These are phyloP conservation scores for Ciconia nigra DNA, from an alignment of 2,797 vertebrate species.

Conservation along the genomic window DNA sequence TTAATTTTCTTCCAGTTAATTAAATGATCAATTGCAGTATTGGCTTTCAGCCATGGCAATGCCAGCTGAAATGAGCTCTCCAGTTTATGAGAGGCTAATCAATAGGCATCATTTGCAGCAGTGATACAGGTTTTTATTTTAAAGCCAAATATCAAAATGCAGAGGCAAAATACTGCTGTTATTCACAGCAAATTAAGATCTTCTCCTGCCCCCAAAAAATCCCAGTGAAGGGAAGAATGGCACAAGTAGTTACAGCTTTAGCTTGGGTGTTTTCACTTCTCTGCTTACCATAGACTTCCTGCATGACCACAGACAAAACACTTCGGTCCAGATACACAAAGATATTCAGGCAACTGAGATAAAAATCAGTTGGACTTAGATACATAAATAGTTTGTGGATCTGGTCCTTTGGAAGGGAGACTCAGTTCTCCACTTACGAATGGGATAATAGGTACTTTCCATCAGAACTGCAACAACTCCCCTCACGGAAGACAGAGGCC, in stretches of 20 bases:
- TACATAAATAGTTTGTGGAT: slow-evolving; percentile 3
- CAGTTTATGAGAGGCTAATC: background rate
- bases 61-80: background rate
- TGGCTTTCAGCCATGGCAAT: slow-evolving; percentile 13
- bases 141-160: background rate
- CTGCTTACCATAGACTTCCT: slow-evolving; percentile 29
- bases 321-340: background rate
- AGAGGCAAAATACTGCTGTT: background rate
- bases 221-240: background rate
- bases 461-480: background rate
- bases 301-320: slow-evolving; percentile 22
- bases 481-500: background rate
- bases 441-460: background rate
- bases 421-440: background rate
- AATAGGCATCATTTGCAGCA: background rate
- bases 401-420: background rate
- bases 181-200: background rate
- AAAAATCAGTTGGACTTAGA: slow-evolving; percentile 2
- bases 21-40: slow-evolving; percentile 35
- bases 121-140: background rate
- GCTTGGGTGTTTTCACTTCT: background rate
- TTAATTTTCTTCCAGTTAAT: slow-evolving; percentile 65
- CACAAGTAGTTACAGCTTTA: background rate
- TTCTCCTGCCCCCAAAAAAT: background rate
- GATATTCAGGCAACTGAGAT: background rate